Evolutionary conservation across 2,888 invertebrate species (phyloP), one percentile per base, ranked within the genome.

Genomic region (Rhogogaster chlorosoma): DNA sequence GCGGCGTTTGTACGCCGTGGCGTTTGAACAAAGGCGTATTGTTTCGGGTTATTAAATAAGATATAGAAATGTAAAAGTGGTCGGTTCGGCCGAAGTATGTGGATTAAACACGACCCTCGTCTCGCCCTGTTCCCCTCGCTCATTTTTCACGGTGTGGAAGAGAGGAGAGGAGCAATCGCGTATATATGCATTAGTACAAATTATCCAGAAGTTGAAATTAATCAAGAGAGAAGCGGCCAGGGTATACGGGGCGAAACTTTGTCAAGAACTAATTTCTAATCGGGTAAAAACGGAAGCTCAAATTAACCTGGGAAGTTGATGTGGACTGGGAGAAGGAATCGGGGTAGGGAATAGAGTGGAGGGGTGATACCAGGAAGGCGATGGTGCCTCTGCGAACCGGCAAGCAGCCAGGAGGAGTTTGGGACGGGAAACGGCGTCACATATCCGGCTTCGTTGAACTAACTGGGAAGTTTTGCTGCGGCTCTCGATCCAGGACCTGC

Each of bases 231-330:
- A 32, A 67, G 32, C 2, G 26, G 6, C 7, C 7, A 15, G 18
- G 32, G 32, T 29, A n/a, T n/a, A 26, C 32, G 1, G 73, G 0
- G 38, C n/a, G 12, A 36, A 84, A 84, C 22, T 71, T 84, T 29
- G 42, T 29, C 26, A 22, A 32, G 57, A 84, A 84, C 78, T 67
- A 84, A 84, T 84, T 84, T 87, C 88, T 90, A 91, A 91, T 90
- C 88, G 90, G 87, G 88, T 89, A 91, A 91, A 90, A 90, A 90
- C 89, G 89, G 89, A 89, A 90, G 90, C 89, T 89, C 89, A 89
- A 91, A 91, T 92, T 91, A 92, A 92, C 92, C 89, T 89, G 87
- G 89, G n/a, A 38, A 36, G 80, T 80, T 57, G 38, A 80, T n/a
- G 77, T 38, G 71, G 42, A n/a, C 6, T n/a, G 36, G 38, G 29